phyloP scores from a whole-genome alignment of 2,113 vertebrate genomes.

The Sander vitreus region DNA sequence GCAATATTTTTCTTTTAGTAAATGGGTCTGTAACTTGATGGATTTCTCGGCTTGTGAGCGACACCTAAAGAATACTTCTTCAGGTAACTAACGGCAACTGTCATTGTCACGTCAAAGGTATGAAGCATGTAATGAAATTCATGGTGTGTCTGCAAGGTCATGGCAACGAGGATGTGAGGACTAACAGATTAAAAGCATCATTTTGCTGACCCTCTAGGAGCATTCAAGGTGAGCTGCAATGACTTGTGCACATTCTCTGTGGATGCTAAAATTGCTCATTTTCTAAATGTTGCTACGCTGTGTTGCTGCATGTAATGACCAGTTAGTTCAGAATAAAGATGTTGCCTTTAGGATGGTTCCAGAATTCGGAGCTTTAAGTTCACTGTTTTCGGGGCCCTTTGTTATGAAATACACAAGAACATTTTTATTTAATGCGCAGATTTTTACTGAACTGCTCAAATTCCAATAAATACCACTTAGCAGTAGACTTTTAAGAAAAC shows the following conservation, averaged over 20 bases:
- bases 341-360: neutral
- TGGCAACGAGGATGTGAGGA: slow-evolving; percentile 15
- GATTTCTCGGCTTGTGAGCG: slow-evolving; percentile 42
- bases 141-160: slow-evolving; percentile 52
- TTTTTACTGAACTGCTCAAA: slow-evolving; percentile 17
- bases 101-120: slow-evolving; percentile 56
- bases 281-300: slow-evolving; percentile 15
- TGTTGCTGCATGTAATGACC: slow-evolving; percentile 13
- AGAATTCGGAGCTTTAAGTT: neutral
- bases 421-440: neutral
- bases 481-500: neutral
- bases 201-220: slow-evolving; percentile 47
- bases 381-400: neutral
- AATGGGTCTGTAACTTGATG: slow-evolving; percentile 57
- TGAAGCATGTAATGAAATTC: slow-evolving; percentile 66
- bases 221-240: slow-evolving; percentile 46
- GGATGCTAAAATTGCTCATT: slow-evolving; percentile 19
- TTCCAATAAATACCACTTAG: slow-evolving; percentile 25
- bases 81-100: slow-evolving; percentile 30
- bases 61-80: slow-evolving; percentile 36
- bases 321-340: slow-evolving; percentile 5
- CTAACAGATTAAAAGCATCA: slow-evolving; percentile 52
- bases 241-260: slow-evolving; percentile 3
- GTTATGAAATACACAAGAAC: neutral
- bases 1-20: slow-evolving; percentile 56